A percentile compares a stretch with the other conserved stretches of the same genome.
These are phyloP conservation scores for Bombycilla garrulus DNA, from an alignment of 2,113 vertebrate genomes.

Conservation along the genomic window DNA sequence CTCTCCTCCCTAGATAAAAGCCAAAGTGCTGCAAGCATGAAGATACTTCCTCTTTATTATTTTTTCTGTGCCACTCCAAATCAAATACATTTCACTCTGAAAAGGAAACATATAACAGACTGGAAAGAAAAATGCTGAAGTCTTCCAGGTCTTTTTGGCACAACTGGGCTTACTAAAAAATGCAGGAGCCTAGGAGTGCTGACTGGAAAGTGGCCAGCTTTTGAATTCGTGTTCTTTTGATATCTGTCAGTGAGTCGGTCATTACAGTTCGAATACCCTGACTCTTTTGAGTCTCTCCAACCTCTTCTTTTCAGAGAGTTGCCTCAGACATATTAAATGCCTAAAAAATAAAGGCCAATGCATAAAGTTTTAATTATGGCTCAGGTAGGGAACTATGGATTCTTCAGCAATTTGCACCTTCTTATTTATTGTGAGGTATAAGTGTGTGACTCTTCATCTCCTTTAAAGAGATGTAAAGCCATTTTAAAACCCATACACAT, in stretches of 20 bases:
- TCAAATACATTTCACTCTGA: neutral
- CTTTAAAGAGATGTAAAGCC: neutral
- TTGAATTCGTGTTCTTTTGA: neutral
- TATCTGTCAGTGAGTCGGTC: neutral
- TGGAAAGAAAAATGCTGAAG: neutral
- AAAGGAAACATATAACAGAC: neutral
- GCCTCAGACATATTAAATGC: neutral
- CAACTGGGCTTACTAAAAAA: neutral
- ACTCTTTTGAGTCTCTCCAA: neutral
- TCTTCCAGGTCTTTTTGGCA: neutral
- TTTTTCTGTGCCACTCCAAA: neutral
- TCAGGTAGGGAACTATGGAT: neutral
- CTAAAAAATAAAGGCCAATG: neutral
- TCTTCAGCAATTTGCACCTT: neutral
- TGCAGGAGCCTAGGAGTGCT: neutral
- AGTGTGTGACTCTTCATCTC: neutral
- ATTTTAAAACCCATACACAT: neutral
- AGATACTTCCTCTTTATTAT: neutral
- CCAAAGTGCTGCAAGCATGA: neutral
- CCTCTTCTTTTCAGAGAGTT: neutral
- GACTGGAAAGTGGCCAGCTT: neutral
- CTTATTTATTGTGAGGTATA: neutral
- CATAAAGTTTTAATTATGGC: neutral
- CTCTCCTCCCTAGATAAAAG: neutral
- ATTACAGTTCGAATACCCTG: neutral